Percentiles rank a stretch among this genome's conserved stretches.
These are phyloP conservation scores for Margaritifera margaritifera DNA, from an alignment of 2,888 invertebrate species.

Conservation along the genomic window DNA sequence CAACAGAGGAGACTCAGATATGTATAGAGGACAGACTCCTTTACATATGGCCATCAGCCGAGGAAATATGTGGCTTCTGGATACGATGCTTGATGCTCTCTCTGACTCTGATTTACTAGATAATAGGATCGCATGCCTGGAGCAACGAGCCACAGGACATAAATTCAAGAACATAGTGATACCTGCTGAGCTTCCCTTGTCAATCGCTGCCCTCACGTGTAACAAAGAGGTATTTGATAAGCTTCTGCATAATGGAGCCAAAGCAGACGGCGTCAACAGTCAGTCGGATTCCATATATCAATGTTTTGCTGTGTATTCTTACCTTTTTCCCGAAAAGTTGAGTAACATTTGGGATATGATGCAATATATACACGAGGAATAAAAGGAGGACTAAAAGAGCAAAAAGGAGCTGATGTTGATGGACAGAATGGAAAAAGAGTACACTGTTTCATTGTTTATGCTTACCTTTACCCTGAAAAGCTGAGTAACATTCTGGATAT, in stretches of 20 bases:
- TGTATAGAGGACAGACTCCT: slow-evolving; percentile 43
- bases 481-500: no score
- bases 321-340: slow-evolving; percentile 40
- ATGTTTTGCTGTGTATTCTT: slow-evolving; percentile 36
- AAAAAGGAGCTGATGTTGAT: slow-evolving; percentile 45
- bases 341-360: slow-evolving; percentile 33
- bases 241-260: slow-evolving; percentile 35
- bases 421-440: slow-evolving; percentile 35
- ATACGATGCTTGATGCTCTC: slow-evolving; percentile 16
- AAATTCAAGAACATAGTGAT: slow-evolving; percentile 43
- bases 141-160: slow-evolving; percentile 25
- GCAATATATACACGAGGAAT: slow-evolving; percentile 21
- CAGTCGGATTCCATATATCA: slow-evolving; percentile 40
- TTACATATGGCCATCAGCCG: slow-evolving; percentile 45
- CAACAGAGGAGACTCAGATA: slow-evolving; percentile 23
- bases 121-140: slow-evolving; percentile 23
- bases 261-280: slow-evolving; percentile 30
- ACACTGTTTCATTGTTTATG: no score
- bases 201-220: slow-evolving; percentile 44
- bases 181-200: slow-evolving; percentile 47
- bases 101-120: slow-evolving; percentile 7
- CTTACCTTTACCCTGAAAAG: no score
- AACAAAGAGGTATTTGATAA: slow-evolving; percentile 37
- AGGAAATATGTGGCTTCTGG: slow-evolving; percentile 30
- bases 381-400: slow-evolving; percentile 11